Evolutionary conservation across 2,797 vertebrate genomes (phyloP).

Genomic region (Galagoides demidoff): DNA sequence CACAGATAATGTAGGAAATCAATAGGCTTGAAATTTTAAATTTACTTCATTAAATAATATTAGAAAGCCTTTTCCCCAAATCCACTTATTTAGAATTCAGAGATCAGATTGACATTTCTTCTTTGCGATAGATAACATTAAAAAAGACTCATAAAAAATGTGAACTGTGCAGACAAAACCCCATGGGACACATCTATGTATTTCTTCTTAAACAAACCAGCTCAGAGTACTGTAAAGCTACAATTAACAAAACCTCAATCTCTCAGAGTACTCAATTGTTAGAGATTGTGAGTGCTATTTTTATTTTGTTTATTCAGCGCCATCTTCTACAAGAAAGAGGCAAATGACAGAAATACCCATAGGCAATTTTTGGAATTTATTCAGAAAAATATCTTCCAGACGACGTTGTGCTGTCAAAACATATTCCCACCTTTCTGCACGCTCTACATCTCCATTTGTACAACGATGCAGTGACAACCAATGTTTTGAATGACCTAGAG

Average conservation of each 20-base stretch:
- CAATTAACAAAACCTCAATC: not conserved
- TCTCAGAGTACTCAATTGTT: not conserved
- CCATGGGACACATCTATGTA: not conserved
- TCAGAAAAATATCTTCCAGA: constrained; percentile 62
- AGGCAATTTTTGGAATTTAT: constrained; percentile 65
- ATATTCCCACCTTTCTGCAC: not conserved
- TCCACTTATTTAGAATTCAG: not conserved
- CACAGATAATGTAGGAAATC: not conserved
- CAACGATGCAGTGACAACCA: not conserved
- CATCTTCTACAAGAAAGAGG: constrained; percentile 55
- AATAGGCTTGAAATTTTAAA: not conserved
- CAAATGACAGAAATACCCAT: constrained; percentile 57
- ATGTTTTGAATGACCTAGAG: not conserved
- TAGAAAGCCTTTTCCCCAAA: not conserved
- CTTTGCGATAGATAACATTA: not conserved
- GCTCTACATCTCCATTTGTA: constrained; percentile 59
- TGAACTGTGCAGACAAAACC: not conserved
- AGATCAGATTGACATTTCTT: not conserved
- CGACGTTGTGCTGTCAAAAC: constrained; percentile 55
- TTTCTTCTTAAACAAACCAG: constrained; percentile 34
- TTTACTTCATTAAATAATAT: not conserved
- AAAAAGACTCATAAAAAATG: not conserved
- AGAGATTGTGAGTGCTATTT: constrained; percentile 10
- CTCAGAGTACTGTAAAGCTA: not conserved
- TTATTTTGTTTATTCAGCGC: constrained; percentile 61